Percentiles rank a stretch among this genome's conserved stretches.
Evolutionary conservation across 1,140 invertebrate species (phyloP).

Genomic region (Rhopalosiphum padi): DNA sequence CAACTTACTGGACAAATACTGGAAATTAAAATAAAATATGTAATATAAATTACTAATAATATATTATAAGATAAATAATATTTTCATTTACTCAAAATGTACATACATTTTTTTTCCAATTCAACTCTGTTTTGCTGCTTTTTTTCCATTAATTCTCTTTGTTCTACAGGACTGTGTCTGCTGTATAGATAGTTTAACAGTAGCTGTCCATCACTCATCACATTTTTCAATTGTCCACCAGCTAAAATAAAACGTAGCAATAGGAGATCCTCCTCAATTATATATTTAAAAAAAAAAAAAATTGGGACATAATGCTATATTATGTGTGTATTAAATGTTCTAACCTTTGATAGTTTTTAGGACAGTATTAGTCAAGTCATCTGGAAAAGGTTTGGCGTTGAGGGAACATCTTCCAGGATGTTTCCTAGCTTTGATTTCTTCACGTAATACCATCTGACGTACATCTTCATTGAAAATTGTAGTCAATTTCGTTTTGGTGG

Average conservation of each 20-base stretch:
- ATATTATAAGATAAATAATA: neutral
- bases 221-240: neutral
- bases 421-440: conserved; percentile 35
- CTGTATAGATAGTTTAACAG: conserved; percentile 20
- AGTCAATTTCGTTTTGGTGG: conserved; percentile 3
- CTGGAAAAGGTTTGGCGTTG: neutral
- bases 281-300: neutral
- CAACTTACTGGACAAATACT: neutral
- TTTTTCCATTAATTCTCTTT: neutral
- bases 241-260: neutral
- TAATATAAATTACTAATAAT: neutral
- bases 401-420: neutral
- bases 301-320: neutral
- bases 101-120: conserved; percentile 41
- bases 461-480: conserved; percentile 29
- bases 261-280: neutral
- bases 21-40: neutral
- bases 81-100: neutral
- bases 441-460: neutral
- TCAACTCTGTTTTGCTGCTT: neutral
- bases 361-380: neutral
- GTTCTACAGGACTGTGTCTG: conserved; percentile 23
- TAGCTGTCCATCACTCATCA: neutral
- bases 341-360: conserved; percentile 8
- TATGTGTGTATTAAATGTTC: neutral